These are phyloP conservation scores for Meles meles DNA, from an alignment of 2,113 vertebrate species.

Conservation along the genomic window DNA sequence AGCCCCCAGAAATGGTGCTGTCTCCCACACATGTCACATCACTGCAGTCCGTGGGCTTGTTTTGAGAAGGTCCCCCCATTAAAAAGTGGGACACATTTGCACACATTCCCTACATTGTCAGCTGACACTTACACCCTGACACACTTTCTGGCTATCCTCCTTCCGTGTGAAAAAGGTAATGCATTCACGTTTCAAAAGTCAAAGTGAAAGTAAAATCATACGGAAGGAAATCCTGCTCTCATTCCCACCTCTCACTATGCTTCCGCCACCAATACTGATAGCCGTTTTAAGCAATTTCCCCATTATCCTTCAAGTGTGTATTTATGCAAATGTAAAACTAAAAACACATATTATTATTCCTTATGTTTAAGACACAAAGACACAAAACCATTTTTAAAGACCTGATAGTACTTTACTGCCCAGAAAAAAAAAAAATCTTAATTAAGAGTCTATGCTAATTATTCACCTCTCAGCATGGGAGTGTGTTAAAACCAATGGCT, in stretches of 20 bases:
- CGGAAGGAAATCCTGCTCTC: not conserved
- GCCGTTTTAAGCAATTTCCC: not conserved
- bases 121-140: not conserved
- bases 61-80: not conserved
- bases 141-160: not conserved
- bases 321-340: not conserved
- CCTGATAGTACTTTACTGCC: not conserved
- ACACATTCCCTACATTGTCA: not conserved
- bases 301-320: not conserved
- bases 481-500: not conserved
- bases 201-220: not conserved
- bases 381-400: not conserved
- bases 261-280: not conserved
- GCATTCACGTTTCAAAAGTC: not conserved
- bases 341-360: not conserved
- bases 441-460: not conserved
- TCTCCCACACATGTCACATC: not conserved
- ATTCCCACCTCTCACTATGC: not conserved
- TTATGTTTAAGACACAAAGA: not conserved
- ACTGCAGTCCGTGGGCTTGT: fast-evolving
- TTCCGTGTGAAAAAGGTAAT: not conserved
- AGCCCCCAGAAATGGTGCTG: not conserved
- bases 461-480: not conserved
- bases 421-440: not conserved
- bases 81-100: not conserved